Evolutionary conservation across 2,797 vertebrate species (phyloP), one percentile per base, ranked within the genome.

Genomic region (Malacoraja senta): DNA sequence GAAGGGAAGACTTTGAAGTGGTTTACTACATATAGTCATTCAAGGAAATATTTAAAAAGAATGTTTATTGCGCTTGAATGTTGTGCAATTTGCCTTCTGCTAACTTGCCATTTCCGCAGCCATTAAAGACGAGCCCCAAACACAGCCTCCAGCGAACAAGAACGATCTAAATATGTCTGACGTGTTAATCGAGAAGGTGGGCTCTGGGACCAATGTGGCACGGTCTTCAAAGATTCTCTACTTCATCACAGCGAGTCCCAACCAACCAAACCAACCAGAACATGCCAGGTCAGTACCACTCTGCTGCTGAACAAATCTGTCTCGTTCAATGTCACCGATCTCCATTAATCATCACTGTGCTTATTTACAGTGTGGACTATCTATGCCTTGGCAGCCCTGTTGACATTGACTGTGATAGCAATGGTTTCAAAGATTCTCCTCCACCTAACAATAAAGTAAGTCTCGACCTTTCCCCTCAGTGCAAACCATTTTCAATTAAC

Each of bases 221-320:
- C 96, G 74, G 0, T 97, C 98, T 93, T 97, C 98, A 93, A 98
- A 98, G 95, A 98, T 98, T 92, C 97, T 98, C 93, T 99, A 98
- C n/a, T 97, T 98, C 94, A 98, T 99, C 96, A 99, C 98, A 93
- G 98, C 98, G 95, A 98, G 98, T 96, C 98, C 98, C 61, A 97
- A 97, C 93, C 98, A 98, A 94, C 97, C 97, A 10, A 96, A 97
- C 32, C 97, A 96, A 97, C 32, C 97, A 96, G 95, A 97, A 97
- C 94, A 97, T 98, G 97, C 98, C 98, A 97, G 98, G 98, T 99
- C 97, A 98, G 97, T 97, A 96, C 95, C 95, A 6, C 35, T 53
- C 71, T n/a, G 15, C 68, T 7, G 9, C 29, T 44, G 29, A 0
- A 68, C 61, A 68, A 12, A n/a, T 7, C 77, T 29, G 24, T 74